Evolutionary conservation across 2,888 invertebrate species (phyloP).

Genomic region (Pristionchus arcanus): DNA sequence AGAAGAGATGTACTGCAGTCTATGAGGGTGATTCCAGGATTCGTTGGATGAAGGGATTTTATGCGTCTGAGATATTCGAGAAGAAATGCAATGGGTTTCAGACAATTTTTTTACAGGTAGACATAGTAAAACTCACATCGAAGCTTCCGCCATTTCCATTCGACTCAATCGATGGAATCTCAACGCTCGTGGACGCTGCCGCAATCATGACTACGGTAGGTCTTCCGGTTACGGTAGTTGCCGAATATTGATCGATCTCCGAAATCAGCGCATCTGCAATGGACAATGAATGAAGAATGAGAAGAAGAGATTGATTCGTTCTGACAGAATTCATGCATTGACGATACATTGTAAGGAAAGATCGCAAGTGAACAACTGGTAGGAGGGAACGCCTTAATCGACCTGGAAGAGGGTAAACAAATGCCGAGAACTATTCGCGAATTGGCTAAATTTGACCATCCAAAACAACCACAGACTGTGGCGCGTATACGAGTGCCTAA

Average conservation of each 20-base stretch:
- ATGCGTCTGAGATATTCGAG: background rate
- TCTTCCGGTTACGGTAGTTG: background rate
- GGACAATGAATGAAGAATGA: background rate
- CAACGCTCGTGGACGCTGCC: background rate
- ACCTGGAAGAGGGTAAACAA: background rate
- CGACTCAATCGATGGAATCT: constrained; percentile 45
- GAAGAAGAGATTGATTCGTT: background rate
- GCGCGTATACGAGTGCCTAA: too few species aligned
- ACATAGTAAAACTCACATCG: background rate
- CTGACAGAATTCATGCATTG: too few species aligned
- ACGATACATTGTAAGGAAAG: background rate
- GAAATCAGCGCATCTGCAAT: constrained; percentile 8
- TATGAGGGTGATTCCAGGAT: background rate
- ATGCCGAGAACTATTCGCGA: background rate
- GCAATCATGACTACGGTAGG: background rate
- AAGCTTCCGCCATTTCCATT: constrained; percentile 56
- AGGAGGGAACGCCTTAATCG: background rate
- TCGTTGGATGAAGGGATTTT: background rate
- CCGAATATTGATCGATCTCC: background rate
- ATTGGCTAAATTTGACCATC: background rate
- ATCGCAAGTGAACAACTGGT: background rate
- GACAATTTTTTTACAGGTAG: background rate
- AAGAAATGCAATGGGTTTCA: background rate
- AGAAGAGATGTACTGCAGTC: background rate
- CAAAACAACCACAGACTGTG: too few species aligned